Percentiles rank a stretch among this genome's conserved stretches.
Evolutionary conservation across 2,113 vertebrate species (phyloP).

Genomic region (Copsychus sechellarum): DNA sequence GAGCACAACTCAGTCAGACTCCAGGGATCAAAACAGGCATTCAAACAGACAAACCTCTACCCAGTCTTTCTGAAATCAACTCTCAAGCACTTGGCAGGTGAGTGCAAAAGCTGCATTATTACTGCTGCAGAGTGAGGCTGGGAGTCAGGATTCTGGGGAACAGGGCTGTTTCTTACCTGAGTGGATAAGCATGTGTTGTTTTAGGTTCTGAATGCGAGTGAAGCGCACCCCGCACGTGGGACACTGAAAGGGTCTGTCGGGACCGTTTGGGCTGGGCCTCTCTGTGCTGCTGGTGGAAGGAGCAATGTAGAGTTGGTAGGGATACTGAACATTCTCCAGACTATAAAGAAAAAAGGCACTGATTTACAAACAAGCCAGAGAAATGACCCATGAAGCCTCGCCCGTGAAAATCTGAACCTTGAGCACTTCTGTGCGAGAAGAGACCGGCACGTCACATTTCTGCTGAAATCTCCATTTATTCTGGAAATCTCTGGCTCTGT

Average conservation of each 20-base stretch:
- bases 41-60: background rate
- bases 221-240: slow-evolving; percentile 97
- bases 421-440: background rate
- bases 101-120: background rate
- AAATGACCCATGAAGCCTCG: background rate
- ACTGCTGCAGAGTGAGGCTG: background rate
- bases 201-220: slow-evolving; percentile 98
- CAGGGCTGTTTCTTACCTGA: slow-evolving; percentile 82
- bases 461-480: background rate
- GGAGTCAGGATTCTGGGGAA: background rate
- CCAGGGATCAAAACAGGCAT: background rate
- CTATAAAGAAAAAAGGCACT: slow-evolving; percentile 72
- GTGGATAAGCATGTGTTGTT: slow-evolving; percentile 99
- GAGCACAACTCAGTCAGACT: background rate
- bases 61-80: background rate
- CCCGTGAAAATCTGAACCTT: background rate
- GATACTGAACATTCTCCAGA: slow-evolving; percentile 94
- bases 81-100: background rate
- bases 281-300: slow-evolving; percentile 89
- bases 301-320: slow-evolving; percentile 96
- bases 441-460: too few relatives aligned
- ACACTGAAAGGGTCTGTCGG: slow-evolving; percentile 94
- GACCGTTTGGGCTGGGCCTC: slow-evolving; percentile 90
- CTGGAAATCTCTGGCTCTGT: background rate
- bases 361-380: slow-evolving; percentile 27